phyloP scores from a whole-genome alignment of 2,113 vertebrate genomes.

The Zosterops japonicus region DNA sequence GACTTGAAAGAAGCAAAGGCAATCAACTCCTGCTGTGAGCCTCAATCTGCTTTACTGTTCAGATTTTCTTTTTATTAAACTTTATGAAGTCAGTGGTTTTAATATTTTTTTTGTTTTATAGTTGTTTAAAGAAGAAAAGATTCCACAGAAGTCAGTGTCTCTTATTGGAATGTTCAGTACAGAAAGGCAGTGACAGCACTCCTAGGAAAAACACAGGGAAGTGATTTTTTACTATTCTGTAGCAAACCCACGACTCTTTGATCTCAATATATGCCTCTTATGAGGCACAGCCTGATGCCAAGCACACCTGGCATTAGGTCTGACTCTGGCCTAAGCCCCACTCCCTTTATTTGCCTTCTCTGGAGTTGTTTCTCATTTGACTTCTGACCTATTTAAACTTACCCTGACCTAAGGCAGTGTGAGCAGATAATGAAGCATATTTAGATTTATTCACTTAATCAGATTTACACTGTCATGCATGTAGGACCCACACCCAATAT shows the following conservation, averaged over 20 bases:
- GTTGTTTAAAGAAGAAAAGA: background rate
- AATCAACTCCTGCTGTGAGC: background rate
- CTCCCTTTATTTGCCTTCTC: background rate
- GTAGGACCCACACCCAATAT: accelerated
- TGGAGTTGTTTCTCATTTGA: background rate
- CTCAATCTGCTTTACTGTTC: background rate
- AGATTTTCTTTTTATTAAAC: background rate
- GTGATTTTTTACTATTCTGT: background rate
- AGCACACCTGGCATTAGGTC: background rate
- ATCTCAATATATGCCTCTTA: background rate
- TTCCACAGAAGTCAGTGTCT: background rate
- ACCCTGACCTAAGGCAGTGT: background rate
- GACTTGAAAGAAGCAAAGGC: background rate
- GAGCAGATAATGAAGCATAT: background rate
- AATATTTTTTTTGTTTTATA: background rate
- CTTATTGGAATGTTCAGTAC: background rate
- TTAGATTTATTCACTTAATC: background rate
- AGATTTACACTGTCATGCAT: background rate
- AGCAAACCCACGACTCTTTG: background rate
- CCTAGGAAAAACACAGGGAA: background rate
- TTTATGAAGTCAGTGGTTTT: background rate
- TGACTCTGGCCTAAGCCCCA: background rate
- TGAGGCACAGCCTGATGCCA: background rate
- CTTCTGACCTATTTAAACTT: background rate
- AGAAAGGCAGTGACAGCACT: background rate